Percentiles rank a stretch among this genome's conserved stretches.
These are phyloP conservation scores for Saccostrea cuccullata DNA, from an alignment of 1,140 invertebrate species.

Conservation along the genomic window DNA sequence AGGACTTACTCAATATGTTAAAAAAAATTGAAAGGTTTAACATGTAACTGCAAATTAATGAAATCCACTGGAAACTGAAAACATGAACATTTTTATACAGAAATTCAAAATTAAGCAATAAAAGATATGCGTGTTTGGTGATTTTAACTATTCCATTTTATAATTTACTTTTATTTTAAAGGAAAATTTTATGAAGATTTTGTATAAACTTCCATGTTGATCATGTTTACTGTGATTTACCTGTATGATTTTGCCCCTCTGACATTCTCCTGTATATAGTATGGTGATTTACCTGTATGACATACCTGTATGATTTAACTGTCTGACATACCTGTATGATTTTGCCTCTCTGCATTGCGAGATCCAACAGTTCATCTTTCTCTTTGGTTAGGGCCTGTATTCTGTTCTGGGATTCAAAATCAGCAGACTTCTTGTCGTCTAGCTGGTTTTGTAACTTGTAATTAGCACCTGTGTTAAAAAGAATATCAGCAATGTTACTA, in stretches of 20 bases:
- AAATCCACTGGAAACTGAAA: too few species aligned
- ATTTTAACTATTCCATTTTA: too few species aligned
- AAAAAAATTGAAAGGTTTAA: too few species aligned
- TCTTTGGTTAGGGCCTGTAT: conserved; percentile 69
- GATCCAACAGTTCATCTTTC: conserved; percentile 73
- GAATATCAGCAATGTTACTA: too few species aligned
- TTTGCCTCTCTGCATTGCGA: conserved; percentile 75
- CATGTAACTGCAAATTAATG: too few species aligned
- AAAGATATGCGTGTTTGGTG: too few species aligned
- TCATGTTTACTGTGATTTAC: neutral
- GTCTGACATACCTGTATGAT: conserved; percentile 76
- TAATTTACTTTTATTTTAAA: too few species aligned
- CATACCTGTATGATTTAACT: too few species aligned
- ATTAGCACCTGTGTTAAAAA: conserved; percentile 62
- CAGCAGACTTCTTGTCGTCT: conserved; percentile 57
- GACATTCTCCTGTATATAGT: neutral
- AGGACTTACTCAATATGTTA: neutral
- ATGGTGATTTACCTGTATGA: conserved; percentile 66
- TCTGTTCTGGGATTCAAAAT: conserved; percentile 62
- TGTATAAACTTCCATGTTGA: too few species aligned
- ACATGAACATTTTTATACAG: too few species aligned
- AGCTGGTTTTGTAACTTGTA: conserved; percentile 69
- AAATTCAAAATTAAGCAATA: too few species aligned
- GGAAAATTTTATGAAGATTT: too few species aligned
- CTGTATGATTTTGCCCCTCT: neutral